Evolutionary conservation across 2,888 invertebrate genomes (phyloP).

Genomic region (Orthosia gothica): DNA sequence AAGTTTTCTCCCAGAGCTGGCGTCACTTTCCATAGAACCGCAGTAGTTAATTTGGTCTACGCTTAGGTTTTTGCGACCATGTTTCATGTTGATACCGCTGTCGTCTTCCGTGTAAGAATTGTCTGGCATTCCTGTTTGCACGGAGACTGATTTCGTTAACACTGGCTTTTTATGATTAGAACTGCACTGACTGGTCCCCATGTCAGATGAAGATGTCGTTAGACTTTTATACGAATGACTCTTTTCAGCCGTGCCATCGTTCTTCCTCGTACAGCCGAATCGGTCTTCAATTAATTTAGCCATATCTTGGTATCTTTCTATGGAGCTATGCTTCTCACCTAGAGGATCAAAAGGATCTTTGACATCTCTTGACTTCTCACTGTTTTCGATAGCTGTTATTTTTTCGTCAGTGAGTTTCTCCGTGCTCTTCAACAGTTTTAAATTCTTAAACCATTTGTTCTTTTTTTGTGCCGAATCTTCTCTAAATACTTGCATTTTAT

Average conservation of each 20-base stretch:
- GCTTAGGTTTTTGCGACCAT: conserved; percentile 88
- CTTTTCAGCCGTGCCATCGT: conserved; percentile 88
- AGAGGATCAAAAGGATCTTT: conserved; percentile 92
- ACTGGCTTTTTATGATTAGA: conserved; percentile 89
- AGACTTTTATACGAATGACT: conserved; percentile 90
- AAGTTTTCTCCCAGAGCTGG: conserved; percentile 88
- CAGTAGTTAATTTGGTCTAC: conserved; percentile 91
- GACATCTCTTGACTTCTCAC: conserved; percentile 84
- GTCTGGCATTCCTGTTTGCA: conserved; percentile 90
- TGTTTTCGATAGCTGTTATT: conserved; percentile 84
- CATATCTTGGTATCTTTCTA: conserved; percentile 94
- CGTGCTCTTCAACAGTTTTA: conserved; percentile 89
- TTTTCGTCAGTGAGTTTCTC: conserved; percentile 88
- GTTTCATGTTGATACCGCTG: conserved; percentile 87
- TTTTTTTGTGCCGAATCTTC: conserved; percentile 91
- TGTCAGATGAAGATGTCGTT: conserved; percentile 90
- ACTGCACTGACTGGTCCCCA: conserved; percentile 90
- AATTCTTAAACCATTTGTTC: conserved; percentile 93
- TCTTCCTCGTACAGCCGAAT: conserved; percentile 90
- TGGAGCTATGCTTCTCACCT: conserved; percentile 93
- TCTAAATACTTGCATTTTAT: conserved; percentile 90
- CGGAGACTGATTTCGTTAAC: conserved; percentile 89
- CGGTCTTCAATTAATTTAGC: conserved; percentile 93
- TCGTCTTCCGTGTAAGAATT: conserved; percentile 83
- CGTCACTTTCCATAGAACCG: conserved; percentile 89